A percentile compares a stretch with the other conserved stretches of the same genome.
Evolutionary conservation across 2,888 invertebrate genomes (phyloP).

Genomic region (Busseola fusca): DNA sequence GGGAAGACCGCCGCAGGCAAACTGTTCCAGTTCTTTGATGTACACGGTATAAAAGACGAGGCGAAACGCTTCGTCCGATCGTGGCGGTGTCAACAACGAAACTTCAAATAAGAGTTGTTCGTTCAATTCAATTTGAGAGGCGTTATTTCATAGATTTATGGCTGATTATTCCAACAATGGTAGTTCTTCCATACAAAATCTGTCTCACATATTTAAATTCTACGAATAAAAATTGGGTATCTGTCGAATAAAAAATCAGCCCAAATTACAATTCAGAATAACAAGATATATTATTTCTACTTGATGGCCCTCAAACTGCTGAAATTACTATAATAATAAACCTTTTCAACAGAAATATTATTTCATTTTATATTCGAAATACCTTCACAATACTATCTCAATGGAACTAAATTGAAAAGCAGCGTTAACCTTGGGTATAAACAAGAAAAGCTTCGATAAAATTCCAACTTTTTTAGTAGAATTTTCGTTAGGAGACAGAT

Average conservation of each 20-base stretch:
- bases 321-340: not conserved
- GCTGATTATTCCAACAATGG: too few relatives aligned
- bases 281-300: not conserved
- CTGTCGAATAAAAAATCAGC: too few relatives aligned
- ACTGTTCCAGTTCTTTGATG: too few relatives aligned
- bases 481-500: not conserved
- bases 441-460: constrained; percentile 16
- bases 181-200: too few relatives aligned
- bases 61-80: too few relatives aligned
- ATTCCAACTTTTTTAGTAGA: not conserved
- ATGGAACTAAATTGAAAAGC: constrained; percentile 19
- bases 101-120: not conserved
- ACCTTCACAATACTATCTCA: constrained; percentile 8
- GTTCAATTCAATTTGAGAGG: not conserved
- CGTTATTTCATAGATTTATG: not conserved
- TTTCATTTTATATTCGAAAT: not conserved
- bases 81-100: too few relatives aligned
- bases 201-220: too few relatives aligned
- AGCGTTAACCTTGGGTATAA: not conserved
- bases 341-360: not conserved
- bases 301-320: not conserved
- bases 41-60: too few relatives aligned
- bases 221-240: too few relatives aligned
- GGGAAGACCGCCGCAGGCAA: too few relatives aligned
- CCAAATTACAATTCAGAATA: not conserved